These are phyloP conservation scores for Emydoidea blandingii DNA, from an alignment of 2,797 vertebrate genomes.

Conservation along the genomic window DNA sequence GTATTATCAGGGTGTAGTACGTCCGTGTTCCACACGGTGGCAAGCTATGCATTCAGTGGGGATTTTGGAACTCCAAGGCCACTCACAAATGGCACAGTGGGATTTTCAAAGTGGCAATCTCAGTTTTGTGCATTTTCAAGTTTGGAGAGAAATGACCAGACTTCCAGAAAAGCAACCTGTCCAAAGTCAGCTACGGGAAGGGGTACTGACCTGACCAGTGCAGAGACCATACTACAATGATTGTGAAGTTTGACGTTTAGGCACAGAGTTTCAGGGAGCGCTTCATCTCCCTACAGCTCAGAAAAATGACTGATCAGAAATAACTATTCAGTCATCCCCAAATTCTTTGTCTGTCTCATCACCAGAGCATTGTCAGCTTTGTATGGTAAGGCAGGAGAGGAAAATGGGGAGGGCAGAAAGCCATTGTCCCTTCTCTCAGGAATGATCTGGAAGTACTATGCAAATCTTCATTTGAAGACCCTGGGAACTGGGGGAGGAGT, in stretches of 20 bases:
- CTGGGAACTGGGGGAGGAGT: slow-evolving; percentile 74
- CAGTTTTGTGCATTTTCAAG: background rate
- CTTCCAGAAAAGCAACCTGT: background rate
- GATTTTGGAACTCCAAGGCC: background rate
- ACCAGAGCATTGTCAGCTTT: slow-evolving; percentile 49
- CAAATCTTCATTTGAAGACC: slow-evolving; percentile 76
- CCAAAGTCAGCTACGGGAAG: background rate
- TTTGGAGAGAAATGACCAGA: background rate
- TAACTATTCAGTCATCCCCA: slow-evolving; percentile 66
- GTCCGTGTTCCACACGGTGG: slow-evolving; percentile 50
- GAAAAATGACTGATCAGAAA: slow-evolving; percentile 25
- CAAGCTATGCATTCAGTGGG: slow-evolving; percentile 48
- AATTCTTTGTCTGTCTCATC: slow-evolving; percentile 67
- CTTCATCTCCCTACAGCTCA: slow-evolving; percentile 26
- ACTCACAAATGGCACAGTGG: background rate
- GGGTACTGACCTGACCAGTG: background rate
- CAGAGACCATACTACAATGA: background rate
- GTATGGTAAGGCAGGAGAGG: slow-evolving; percentile 24
- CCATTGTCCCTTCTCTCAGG: slow-evolving; percentile 68
- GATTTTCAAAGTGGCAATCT: slow-evolving; percentile 9
- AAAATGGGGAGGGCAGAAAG: slow-evolving; percentile 29
- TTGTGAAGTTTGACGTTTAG: slow-evolving; percentile 34
- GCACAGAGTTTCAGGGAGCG: slow-evolving; percentile 31
- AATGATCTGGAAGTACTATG: slow-evolving; percentile 71
- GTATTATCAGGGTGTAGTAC: slow-evolving; percentile 1